Conservation (phyloP, 2,797 vertebrate species). For the Decapterus maruadsi region DNA sequence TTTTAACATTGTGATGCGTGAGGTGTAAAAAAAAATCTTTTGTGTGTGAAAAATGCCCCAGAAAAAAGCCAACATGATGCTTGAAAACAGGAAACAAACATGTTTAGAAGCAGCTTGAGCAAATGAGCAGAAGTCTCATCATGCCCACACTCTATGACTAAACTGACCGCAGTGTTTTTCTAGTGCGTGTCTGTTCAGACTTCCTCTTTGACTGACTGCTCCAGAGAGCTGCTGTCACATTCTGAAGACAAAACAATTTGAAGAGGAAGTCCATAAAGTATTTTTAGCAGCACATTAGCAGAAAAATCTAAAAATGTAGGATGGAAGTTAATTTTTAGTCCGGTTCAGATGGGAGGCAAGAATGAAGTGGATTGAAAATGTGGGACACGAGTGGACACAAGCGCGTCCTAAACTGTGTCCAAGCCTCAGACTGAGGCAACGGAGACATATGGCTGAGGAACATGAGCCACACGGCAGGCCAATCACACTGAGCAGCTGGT, state of each 20-base stretch:
- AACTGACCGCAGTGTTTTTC: slow-evolving; percentile 27
- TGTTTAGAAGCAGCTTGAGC: slow-evolving; percentile 5
- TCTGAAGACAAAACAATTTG: slow-evolving; percentile 22
- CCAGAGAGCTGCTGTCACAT: not conserved
- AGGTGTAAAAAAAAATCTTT: not conserved
- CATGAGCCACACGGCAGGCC: slow-evolving; percentile 32
- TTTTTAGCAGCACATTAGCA: slow-evolving; percentile 46
- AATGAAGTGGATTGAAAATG: slow-evolving; percentile 10
- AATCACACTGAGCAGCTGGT: slow-evolving; percentile 41
- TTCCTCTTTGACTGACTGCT: slow-evolving; percentile 54
- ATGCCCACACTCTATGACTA: slow-evolving; percentile 44
- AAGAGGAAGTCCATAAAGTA: slow-evolving; percentile 49
- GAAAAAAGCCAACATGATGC: slow-evolving; percentile 19
- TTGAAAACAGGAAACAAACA: slow-evolving; percentile 52
- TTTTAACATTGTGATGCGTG: slow-evolving; percentile 21
- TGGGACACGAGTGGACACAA: not conserved
- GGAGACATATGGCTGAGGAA: slow-evolving; percentile 38
- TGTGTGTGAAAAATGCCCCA: not conserved
- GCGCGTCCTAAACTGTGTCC: slow-evolving; percentile 13
- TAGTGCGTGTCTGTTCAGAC: slow-evolving; percentile 37
- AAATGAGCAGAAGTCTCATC: slow-evolving; percentile 29
- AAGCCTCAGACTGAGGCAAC: slow-evolving; percentile 24
- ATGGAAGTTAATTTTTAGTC: slow-evolving; percentile 48
- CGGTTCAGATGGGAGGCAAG: not conserved
- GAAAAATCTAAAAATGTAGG: slow-evolving; percentile 37